Base-by-base conservation (phyloP, 2,113 vertebrate species). In the Zosterops hypoxanthus region DNA sequence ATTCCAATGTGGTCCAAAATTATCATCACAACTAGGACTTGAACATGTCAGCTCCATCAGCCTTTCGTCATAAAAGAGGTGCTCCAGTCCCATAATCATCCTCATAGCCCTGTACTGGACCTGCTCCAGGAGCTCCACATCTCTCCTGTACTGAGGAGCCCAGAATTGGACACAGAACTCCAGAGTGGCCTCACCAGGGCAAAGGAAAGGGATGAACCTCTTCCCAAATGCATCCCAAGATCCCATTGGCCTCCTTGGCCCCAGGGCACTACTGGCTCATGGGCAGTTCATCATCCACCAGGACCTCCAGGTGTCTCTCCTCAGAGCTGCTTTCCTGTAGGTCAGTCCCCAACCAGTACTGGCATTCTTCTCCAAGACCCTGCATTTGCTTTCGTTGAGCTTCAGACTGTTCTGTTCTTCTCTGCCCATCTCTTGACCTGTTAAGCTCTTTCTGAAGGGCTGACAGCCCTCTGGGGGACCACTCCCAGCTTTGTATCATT, bases 31-130 rank as follows among this genome's bases (percentile, higher is more conserved):
- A 39, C 4, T 17, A 41, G 41, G 55, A 80, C 5, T 10, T 42
- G 18, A 56, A 69, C 17, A 68, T 25, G 20, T 9, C 39, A 41
- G 16, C 7, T 75, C 46, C 8, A 9, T 41, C 47, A 90, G 22
- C 31, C 25, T 61, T 31, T 69, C 8, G 14, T 69, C 17, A 4
- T 33, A 19, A 26, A 4, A 69, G 14, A 42, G 18, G 20, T 63
- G 34, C 5, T 69, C 14, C 25, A 23, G 25, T 36, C n/a, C n/a
- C 9, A 31, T 23, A 42, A 69, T 20, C 34, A 42, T 9, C 12
- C 33, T 55, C 0, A 0, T 5, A 49, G 26, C 4, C 7, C 6
- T 69, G 25, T 26, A 20, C 63, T 31, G 41, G 34, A 42, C 21
- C 31, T 25, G 22, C 8, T 76, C 29, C 70, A 68, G 47, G 47